A percentile compares a stretch with the other conserved stretches of the same genome.
phyloP scores from a whole-genome alignment of 30 jellyfish, hydroid and myxozoan genomes.

The Turritopsis rubra region DNA sequence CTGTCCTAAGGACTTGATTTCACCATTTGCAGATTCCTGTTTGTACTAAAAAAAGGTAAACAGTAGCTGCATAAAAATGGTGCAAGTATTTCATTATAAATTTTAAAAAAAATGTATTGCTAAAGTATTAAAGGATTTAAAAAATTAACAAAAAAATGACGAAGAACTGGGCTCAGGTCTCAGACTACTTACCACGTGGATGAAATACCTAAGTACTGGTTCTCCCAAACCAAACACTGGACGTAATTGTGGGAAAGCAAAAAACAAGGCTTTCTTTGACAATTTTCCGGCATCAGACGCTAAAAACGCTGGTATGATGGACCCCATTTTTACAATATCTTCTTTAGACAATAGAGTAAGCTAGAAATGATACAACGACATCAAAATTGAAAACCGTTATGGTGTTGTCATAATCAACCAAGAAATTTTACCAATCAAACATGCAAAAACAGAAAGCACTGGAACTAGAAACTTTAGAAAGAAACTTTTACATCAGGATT shows the following conservation, averaged over 20 bases:
- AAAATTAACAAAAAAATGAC: neutral
- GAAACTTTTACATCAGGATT: neutral
- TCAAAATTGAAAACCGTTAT: neutral
- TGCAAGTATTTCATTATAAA: too few species aligned
- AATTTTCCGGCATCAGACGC: constrained; percentile 64
- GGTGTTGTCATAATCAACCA: neutral
- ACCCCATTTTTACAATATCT: constrained; percentile 43
- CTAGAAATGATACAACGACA: constrained; percentile 15
- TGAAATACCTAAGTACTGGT: constrained; percentile 58
- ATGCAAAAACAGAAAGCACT: neutral
- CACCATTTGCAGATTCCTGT: constrained; percentile 43
- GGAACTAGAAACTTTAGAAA: too few species aligned
- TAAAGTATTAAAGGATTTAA: neutral
- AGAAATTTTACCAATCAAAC: neutral
- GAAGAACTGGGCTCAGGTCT: neutral
- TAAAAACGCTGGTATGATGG: constrained; percentile 41
- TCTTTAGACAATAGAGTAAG: constrained; percentile 40
- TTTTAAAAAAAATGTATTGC: neutral
- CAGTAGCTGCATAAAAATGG: neutral
- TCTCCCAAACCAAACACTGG: constrained; percentile 42
- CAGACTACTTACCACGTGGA: constrained; percentile 44
- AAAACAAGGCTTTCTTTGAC: constrained; percentile 43
- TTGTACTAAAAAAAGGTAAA: constrained; percentile 38
- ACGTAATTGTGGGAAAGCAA: constrained; percentile 66
- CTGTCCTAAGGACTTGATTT: constrained; percentile 51